phyloP scores from a whole-genome alignment of 1,140 invertebrate species.

The Formica exsecta region DNA sequence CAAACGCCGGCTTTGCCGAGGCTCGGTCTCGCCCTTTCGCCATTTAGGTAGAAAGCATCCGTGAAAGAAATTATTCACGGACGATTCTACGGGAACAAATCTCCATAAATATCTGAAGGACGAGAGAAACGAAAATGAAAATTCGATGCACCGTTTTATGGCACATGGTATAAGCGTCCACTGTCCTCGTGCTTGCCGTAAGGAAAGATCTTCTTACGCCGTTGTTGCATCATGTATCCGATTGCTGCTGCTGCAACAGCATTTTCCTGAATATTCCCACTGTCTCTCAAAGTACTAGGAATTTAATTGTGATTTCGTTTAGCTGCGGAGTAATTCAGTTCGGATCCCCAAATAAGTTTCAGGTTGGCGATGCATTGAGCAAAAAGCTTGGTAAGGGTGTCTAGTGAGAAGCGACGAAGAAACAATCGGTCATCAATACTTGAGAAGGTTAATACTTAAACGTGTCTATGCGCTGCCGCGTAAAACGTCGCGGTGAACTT shows the following conservation, averaged over 20 bases:
- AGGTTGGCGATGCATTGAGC: not conserved
- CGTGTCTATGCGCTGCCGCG: conserved; percentile 32
- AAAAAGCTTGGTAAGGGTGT: not conserved
- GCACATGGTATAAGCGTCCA: conserved; percentile 37
- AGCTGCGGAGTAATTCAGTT: conserved; percentile 32
- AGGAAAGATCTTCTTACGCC: conserved; percentile 1
- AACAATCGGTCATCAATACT: conserved; percentile 49
- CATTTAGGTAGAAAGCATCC: conserved; percentile 50
- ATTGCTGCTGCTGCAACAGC: not conserved
- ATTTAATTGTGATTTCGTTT: conserved; percentile 52
- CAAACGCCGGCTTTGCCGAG: conserved; percentile 42
- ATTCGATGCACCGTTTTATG: conserved; percentile 60
- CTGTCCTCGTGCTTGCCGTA: not conserved
- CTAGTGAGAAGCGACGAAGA: not conserved
- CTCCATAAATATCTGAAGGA: conserved; percentile 61
- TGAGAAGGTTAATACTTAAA: conserved; percentile 39
- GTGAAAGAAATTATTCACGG: conserved; percentile 52
- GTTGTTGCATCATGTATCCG: conserved; percentile 42
- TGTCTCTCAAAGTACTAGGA: conserved; percentile 3
- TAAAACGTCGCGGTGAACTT: conserved; percentile 32
- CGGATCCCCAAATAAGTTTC: conserved; percentile 16
- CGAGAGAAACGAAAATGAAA: conserved; percentile 54
- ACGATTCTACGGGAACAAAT: conserved; percentile 55
- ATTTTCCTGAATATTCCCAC: conserved; percentile 30
- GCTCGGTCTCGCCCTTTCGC: conserved; percentile 16